A percentile compares a stretch with the other conserved stretches of the same genome.
Evolutionary conservation across 2,888 invertebrate genomes (phyloP).

Genomic region (Chaitophorus viminalis): DNA sequence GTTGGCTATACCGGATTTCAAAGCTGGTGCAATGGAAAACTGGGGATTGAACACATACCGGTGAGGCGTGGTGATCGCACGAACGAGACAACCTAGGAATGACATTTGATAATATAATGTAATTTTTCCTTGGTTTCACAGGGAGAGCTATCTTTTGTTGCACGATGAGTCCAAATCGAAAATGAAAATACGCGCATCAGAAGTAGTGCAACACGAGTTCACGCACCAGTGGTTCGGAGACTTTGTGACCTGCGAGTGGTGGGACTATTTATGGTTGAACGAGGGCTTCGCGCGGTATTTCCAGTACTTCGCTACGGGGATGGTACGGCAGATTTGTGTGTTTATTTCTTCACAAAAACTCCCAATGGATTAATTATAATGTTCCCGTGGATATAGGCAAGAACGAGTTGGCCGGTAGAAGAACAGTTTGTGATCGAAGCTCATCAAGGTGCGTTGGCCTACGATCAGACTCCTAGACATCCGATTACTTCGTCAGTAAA

Average conservation of each 20-base stretch:
- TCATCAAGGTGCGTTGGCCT: constrained; percentile 68
- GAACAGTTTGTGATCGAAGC: constrained; percentile 67
- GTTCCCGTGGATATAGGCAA: constrained; percentile 61
- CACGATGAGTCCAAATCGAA: constrained; percentile 43
- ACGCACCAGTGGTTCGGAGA: constrained; percentile 99
- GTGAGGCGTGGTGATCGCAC: constrained; percentile 64
- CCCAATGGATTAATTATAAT: too few relatives aligned
- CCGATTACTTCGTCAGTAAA: constrained; percentile 73
- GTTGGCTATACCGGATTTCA: constrained; percentile 89
- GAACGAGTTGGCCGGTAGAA: constrained; percentile 63
- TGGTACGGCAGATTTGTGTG: constrained; percentile 29
- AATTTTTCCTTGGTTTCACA: not conserved
- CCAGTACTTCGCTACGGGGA: constrained; percentile 53
- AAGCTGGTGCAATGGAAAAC: constrained; percentile 87
- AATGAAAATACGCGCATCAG: constrained; percentile 77
- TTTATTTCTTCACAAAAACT: not conserved
- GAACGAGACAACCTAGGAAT: not conserved
- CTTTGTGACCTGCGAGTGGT: constrained; percentile 76
- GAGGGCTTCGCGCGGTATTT: constrained; percentile 63
- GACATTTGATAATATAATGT: not conserved
- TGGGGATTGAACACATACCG: constrained; percentile 86
- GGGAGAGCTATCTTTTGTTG: constrained; percentile 12
- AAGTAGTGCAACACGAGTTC: constrained; percentile 89
- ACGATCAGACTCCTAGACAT: constrained; percentile 73
- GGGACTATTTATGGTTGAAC: constrained; percentile 62